Evolutionary conservation across 2,113 vertebrate genomes (phyloP).

Genomic region (Microtus pennsylvanicus): DNA sequence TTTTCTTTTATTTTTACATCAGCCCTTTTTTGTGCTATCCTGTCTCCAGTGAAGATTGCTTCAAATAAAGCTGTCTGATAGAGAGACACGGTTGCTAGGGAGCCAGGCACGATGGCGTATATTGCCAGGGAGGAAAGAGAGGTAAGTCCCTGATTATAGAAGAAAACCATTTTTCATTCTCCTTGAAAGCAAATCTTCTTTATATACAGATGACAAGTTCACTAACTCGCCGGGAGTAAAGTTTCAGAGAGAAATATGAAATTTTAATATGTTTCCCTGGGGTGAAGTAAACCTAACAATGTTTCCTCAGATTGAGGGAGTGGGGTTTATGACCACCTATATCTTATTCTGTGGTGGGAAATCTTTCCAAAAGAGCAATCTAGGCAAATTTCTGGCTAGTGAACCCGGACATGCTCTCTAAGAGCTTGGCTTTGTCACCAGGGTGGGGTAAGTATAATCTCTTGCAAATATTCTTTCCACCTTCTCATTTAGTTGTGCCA

Average conservation of each 20-base stretch:
- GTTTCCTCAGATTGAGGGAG: conserved; percentile 61
- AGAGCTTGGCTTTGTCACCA: not conserved
- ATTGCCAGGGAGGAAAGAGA: conserved; percentile 82
- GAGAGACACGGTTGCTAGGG: conserved; percentile 86
- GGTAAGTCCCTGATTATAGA: conserved; percentile 84
- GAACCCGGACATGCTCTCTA: not conserved
- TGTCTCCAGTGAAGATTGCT: conserved; percentile 64
- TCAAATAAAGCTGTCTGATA: conserved; percentile 82
- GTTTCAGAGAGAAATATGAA: conserved; percentile 75
- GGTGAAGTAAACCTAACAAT: conserved; percentile 68
- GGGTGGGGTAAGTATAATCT: not conserved
- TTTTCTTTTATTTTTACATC: conserved; percentile 70
- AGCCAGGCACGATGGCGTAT: conserved; percentile 81
- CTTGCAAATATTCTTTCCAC: not conserved
- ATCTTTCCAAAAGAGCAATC: not conserved
- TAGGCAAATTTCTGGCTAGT: conserved; percentile 55
- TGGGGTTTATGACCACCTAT: conserved; percentile 5
- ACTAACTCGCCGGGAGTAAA: conserved; percentile 77
- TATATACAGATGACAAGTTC: conserved; percentile 79
- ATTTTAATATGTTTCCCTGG: conserved; percentile 71
- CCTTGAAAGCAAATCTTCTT: conserved; percentile 79
- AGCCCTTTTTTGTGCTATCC: conserved; percentile 50
- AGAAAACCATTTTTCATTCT: conserved; percentile 85
- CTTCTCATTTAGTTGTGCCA: not conserved
- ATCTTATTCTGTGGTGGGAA: conserved; percentile 60